Evolutionary conservation across 2,888 invertebrate species (phyloP).

Genomic region (Polyommatus iphigenia): DNA sequence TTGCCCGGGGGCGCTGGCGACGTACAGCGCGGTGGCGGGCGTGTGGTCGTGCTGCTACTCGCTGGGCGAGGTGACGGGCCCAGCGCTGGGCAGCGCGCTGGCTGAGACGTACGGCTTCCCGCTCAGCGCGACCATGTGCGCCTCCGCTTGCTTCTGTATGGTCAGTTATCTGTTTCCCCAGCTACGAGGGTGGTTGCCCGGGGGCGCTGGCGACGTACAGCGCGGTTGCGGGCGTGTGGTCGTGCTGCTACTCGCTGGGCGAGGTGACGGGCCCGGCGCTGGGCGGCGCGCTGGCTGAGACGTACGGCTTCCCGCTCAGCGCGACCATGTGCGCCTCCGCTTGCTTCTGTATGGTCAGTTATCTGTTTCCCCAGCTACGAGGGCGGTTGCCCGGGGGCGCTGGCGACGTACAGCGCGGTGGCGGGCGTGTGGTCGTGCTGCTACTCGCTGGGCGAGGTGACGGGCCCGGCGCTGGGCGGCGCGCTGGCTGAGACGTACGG

Average conservation of each 20-base stretch:
- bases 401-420: slow-evolving; percentile 85
- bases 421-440: slow-evolving; percentile 84
- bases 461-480: slow-evolving; percentile 84
- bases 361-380: slow-evolving; percentile 69
- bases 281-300: slow-evolving; percentile 83
- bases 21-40: slow-evolving; percentile 88
- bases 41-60: slow-evolving; percentile 89
- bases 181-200: slow-evolving; percentile 77
- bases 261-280: slow-evolving; percentile 85
- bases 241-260: slow-evolving; percentile 87
- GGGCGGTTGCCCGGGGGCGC: slow-evolving; percentile 70
- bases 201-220: slow-evolving; percentile 86
- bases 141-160: slow-evolving; percentile 80
- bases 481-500: slow-evolving; percentile 83
- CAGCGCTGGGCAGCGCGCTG: slow-evolving; percentile 84
- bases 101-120: slow-evolving; percentile 85
- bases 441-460: slow-evolving; percentile 87
- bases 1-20: slow-evolving; percentile 80
- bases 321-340: slow-evolving; percentile 84
- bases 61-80: slow-evolving; percentile 85
- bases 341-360: slow-evolving; percentile 77
- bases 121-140: slow-evolving; percentile 84
- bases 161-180: slow-evolving; percentile 54
- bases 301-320: slow-evolving; percentile 85
- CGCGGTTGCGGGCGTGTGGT: slow-evolving; percentile 88